Conservation (phyloP, 2,888 invertebrate genomes). For the Hoplodrina blanda region DNA sequence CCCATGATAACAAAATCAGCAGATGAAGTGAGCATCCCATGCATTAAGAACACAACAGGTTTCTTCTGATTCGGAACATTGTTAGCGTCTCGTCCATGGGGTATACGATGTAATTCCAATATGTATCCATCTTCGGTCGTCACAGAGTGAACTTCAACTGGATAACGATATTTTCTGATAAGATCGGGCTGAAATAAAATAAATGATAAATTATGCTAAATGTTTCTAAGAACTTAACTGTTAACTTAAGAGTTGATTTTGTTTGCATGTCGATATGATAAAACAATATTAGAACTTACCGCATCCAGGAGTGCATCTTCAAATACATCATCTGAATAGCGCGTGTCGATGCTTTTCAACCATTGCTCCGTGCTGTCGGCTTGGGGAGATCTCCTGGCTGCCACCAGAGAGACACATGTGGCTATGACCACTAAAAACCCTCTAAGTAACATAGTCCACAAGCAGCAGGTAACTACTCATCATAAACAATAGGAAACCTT, state of each 20-base stretch:
- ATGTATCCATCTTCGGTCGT: conserved; percentile 95
- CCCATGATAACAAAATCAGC: conserved; percentile 94
- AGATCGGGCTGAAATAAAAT: conserved; percentile 75
- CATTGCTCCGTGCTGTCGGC: conserved; percentile 72
- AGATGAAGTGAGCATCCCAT: conserved; percentile 94
- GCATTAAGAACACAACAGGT: conserved; percentile 91
- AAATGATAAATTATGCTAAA: background rate
- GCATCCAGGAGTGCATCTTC: conserved; percentile 82
- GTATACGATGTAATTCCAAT: conserved; percentile 94
- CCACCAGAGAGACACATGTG: conserved; percentile 58
- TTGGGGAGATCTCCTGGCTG: conserved; percentile 70
- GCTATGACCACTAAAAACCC: conserved; percentile 53
- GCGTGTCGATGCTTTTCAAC: conserved; percentile 55
- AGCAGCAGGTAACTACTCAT: conserved; percentile 11
- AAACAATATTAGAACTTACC: conserved; percentile 71
- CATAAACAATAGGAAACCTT: background rate
- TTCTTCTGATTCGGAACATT: conserved; percentile 81
- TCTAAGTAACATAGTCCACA: conserved; percentile 57
- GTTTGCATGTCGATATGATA: background rate
- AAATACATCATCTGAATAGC: conserved; percentile 76
- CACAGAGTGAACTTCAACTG: conserved; percentile 91
- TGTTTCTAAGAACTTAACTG: too few species aligned
- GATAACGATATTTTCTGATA: conserved; percentile 92
- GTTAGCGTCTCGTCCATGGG: conserved; percentile 85
- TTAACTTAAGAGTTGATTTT: background rate